Evolutionary conservation across 2,113 vertebrate genomes (phyloP).

Genomic region (Quiscalus mexicanus): DNA sequence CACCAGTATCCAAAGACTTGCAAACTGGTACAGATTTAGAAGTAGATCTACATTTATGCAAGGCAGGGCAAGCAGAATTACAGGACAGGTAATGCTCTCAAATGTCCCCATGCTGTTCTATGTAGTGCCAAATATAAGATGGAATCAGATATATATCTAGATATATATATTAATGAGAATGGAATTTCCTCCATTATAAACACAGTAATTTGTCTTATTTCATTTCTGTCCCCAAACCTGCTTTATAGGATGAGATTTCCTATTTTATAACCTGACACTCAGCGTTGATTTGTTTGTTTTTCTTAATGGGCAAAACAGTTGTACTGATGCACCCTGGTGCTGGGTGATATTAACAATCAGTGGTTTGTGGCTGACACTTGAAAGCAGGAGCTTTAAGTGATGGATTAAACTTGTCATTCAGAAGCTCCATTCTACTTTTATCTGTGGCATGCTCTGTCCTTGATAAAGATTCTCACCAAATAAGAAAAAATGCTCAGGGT

Average conservation of each 20-base stretch:
- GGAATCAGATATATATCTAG: not conserved
- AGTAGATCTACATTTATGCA: not conserved
- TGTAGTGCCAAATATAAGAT: not conserved
- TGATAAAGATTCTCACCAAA: slow-evolving; percentile 50
- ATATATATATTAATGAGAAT: not conserved
- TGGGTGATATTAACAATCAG: slow-evolving; percentile 20
- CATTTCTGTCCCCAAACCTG: not conserved
- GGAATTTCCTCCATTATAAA: not conserved
- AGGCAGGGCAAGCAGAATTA: not conserved
- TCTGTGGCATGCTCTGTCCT: slow-evolving; percentile 52
- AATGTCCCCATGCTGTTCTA: not conserved
- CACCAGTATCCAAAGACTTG: not conserved
- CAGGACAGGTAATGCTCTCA: not conserved
- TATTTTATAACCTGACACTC: slow-evolving; percentile 11
- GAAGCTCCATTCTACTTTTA: slow-evolving; percentile 23
- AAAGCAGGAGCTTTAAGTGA: slow-evolving; percentile 34
- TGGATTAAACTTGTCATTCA: slow-evolving; percentile 63
- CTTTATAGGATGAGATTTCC: not conserved
- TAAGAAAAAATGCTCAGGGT: slow-evolving; percentile 30
- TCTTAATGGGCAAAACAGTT: slow-evolving; percentile 32
- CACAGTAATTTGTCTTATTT: not conserved
- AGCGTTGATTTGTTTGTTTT: slow-evolving; percentile 53
- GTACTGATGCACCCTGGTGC: slow-evolving; percentile 27
- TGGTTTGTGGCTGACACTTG: slow-evolving; percentile 29
- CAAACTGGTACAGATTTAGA: not conserved